phyloP scores from a whole-genome alignment of 2,113 vertebrate species.

The Taurulus bubalis region DNA sequence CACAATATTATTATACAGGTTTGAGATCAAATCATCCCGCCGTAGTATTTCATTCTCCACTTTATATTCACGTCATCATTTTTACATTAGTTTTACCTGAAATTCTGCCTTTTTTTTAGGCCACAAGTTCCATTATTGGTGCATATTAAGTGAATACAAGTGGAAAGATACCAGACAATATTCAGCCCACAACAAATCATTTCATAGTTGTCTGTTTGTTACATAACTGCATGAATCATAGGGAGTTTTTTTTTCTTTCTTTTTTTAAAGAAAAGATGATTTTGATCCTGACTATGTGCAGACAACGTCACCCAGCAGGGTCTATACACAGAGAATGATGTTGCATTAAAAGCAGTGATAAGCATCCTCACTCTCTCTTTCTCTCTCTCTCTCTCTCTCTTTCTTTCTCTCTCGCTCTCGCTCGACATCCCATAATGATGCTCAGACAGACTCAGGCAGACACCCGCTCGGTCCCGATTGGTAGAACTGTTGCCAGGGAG shows the following conservation, averaged over 20 bases:
- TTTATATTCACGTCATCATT: background rate
- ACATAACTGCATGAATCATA: constrained; percentile 77
- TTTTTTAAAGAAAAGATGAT: constrained; percentile 53
- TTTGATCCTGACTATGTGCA: constrained; percentile 70
- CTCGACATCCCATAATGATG: constrained; percentile 81
- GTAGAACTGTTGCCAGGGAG: constrained; percentile 85
- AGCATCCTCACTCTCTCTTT: constrained; percentile 68
- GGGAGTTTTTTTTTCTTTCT: constrained; percentile 12
- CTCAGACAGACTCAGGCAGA: constrained; percentile 81
- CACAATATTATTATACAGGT: background rate
- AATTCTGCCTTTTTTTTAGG: constrained; percentile 22
- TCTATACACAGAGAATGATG: constrained; percentile 75
- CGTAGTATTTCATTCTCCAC: background rate
- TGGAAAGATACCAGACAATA: constrained; percentile 78
- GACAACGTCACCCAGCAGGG: constrained; percentile 75
- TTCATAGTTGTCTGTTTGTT: constrained; percentile 78
- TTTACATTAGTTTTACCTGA: constrained; percentile 19
- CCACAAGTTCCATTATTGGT: constrained; percentile 55
- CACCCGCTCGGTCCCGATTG: constrained; percentile 78
- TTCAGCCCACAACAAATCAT: constrained; percentile 78
- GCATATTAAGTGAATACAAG: constrained; percentile 71
- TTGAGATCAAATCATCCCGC: constrained; percentile 6
- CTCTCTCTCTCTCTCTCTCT: constrained; percentile 64
- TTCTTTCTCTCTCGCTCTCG: constrained; percentile 63
- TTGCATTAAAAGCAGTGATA: constrained; percentile 77